Evolutionary conservation across 2,888 invertebrate species (phyloP), one percentile per base, ranked within the genome.

Genomic region (Limnephilus marmoratus): DNA sequence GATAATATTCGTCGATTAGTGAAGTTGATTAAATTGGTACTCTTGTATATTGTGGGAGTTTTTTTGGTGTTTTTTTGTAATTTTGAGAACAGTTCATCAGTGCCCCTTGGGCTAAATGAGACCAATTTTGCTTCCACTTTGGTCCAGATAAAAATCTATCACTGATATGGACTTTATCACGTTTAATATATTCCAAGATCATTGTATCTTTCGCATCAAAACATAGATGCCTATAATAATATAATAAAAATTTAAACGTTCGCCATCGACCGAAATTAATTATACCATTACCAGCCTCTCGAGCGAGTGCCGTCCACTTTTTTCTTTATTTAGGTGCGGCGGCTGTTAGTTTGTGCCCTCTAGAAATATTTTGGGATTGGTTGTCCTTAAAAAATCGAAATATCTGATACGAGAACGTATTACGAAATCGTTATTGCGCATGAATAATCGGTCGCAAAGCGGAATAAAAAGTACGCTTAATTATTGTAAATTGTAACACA

Each of bases 191-290:
- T 92, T 92, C 86, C 68, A 45, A 90, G 85, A 80, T 90, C 85
- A 86, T 90, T 86, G 85, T 90, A 90, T 90, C 90, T 92, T 90
- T 92, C 85, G 85, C 81, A 85, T 85, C 85, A 49, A 86, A 90
- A 90, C 91, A 86, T 90, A 92, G 91, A 91, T 85, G 92, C 82
- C 89, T 89, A 91, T 92, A 92, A 92, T 92, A 92, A 91, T 91
- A 92, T 91, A 91, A 92, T 92, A 92, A 92, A 92, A 92, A 91
- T 41, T 88, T 92, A 90, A 92, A 92, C 92, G 92, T 82, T 90
- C 85, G 37, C 83, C 88, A 29, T 90, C 92, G 91, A 91, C 92
- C 93, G 85, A 92, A 92, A 93, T 92, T 93, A 93, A 93, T 93
- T 92, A 92, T 92, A 92, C 92, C 92, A 92, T 93, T 92, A 93